Conservation (phyloP, 2,113 vertebrate genomes). For the Poecile atricapillus region DNA sequence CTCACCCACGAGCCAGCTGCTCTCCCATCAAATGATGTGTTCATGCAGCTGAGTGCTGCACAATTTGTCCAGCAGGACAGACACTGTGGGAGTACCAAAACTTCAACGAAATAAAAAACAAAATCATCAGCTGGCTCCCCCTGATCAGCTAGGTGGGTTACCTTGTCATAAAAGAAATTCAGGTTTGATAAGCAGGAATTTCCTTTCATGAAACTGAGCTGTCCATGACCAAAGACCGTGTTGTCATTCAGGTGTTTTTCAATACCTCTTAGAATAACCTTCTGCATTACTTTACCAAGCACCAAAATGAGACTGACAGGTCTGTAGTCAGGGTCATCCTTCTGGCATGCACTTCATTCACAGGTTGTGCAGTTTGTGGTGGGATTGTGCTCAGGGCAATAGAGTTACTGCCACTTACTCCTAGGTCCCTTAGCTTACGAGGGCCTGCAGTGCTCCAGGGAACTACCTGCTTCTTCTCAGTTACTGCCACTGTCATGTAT, state of each 20-base stretch:
- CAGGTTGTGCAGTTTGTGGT: not conserved
- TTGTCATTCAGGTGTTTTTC: not conserved
- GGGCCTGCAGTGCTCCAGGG: not conserved
- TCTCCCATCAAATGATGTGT: not conserved
- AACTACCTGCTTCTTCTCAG: not conserved
- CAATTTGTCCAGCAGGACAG: not conserved
- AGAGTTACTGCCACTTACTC: not conserved
- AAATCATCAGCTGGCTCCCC: not conserved
- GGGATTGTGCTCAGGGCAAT: not conserved
- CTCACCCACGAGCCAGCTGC: not conserved
- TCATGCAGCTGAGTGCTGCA: not conserved
- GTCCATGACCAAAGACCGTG: not conserved
- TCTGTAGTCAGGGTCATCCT: not conserved
- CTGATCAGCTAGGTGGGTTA: not conserved
- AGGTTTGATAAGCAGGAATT: not conserved
- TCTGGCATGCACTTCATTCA: not conserved
- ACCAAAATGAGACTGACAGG: not conserved
- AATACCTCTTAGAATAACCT: not conserved
- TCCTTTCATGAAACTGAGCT: not conserved
- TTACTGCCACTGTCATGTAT: not conserved
- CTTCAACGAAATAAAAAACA: not conserved
- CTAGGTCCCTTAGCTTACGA: not conserved
- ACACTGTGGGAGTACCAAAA: not conserved
- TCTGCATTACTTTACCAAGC: not conserved
- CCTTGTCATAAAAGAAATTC: not conserved